These are phyloP conservation scores for Blastomussa wellsi DNA, from an alignment of 92 coral and sea anemone species.

Conservation along the genomic window DNA sequence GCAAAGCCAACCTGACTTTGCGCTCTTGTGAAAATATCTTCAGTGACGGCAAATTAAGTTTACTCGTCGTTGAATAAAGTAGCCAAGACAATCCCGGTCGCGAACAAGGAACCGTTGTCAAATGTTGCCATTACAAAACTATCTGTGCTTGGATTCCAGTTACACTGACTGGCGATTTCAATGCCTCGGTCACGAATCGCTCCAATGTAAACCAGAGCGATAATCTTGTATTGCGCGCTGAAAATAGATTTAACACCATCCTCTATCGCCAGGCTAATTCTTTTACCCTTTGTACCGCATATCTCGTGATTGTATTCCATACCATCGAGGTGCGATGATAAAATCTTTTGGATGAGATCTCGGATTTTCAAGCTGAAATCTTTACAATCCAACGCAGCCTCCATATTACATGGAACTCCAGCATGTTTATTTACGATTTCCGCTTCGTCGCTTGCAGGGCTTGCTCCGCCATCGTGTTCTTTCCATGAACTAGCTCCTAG, in stretches of 20 bases:
- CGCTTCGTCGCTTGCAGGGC: conserved; percentile 22
- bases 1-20: neutral
- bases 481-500: conserved; percentile 19
- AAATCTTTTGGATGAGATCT: conserved; percentile 47
- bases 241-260: conserved; percentile 67
- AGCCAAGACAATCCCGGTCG: conserved; percentile 76
- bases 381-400: neutral
- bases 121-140: conserved; percentile 65
- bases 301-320: conserved; percentile 66
- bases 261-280: conserved; percentile 56
- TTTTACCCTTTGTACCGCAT: conserved; percentile 70
- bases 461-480: neutral
- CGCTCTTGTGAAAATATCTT: neutral
- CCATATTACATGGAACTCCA: neutral
- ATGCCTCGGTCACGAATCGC: conserved; percentile 67
- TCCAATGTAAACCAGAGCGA: conserved; percentile 68
- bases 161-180: conserved; percentile 69
- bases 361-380: conserved; percentile 36
- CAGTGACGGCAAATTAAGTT: neutral
- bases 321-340: conserved; percentile 52
- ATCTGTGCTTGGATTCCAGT: conserved; percentile 76
- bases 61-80: conserved; percentile 62
- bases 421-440: conserved; percentile 40
- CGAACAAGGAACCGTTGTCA: conserved; percentile 54
- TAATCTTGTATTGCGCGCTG: conserved; percentile 55